Percentiles rank a stretch among this genome's conserved stretches.
Conservation (phyloP, 2,888 invertebrate species). For the Biston stratarius region DNA sequence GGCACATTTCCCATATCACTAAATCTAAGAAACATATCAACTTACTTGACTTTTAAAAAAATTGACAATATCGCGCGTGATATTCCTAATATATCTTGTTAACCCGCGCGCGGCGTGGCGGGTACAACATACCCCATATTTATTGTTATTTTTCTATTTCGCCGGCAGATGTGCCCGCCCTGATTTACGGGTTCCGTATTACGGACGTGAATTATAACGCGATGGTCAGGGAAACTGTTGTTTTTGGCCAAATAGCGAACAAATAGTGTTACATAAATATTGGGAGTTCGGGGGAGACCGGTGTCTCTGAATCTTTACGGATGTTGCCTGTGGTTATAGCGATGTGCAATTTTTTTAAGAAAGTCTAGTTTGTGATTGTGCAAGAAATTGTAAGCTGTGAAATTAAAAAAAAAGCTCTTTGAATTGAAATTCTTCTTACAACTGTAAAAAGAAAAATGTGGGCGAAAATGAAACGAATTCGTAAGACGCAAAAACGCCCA, state of each 20-base stretch:
- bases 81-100: slow-evolving; percentile 59
- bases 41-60: slow-evolving; percentile 3
- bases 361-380: neutral
- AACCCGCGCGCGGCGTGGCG: slow-evolving; percentile 52
- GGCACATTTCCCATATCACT: too few species aligned
- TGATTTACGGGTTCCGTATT: slow-evolving; percentile 83
- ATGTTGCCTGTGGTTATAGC: neutral
- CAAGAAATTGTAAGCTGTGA: neutral
- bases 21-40: too few species aligned
- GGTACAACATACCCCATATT: slow-evolving; percentile 63
- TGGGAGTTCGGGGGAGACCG: neutral
- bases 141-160: slow-evolving; percentile 87
- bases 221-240: slow-evolving; percentile 60
- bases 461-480: too few species aligned
- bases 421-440: too few species aligned
- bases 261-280: slow-evolving; percentile 8
- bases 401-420: too few species aligned
- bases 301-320: neutral
- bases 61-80: slow-evolving; percentile 23
- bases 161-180: slow-evolving; percentile 81
- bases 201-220: slow-evolving; percentile 77
- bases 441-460: too few species aligned
- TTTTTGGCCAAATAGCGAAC: slow-evolving; percentile 41
- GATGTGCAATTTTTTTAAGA: neutral
- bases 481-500: too few species aligned